Conservation (phyloP, 2,797 vertebrate species). For the Melanotaenia nigrans region DNA sequence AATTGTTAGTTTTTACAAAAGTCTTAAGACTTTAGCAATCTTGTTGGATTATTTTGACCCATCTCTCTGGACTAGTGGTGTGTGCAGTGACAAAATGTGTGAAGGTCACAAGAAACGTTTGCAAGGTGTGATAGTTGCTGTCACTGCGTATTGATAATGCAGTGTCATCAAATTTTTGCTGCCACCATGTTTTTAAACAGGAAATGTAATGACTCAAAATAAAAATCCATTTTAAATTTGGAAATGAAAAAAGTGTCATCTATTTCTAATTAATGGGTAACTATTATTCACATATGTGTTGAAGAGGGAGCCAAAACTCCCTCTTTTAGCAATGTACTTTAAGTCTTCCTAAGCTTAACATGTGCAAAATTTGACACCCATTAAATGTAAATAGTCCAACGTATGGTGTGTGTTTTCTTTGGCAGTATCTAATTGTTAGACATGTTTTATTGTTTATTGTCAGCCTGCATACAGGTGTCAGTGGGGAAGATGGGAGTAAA, state of each 20-base stretch:
- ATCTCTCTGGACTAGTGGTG: neutral
- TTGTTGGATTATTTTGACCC: neutral
- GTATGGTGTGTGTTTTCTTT: neutral
- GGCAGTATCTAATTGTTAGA: neutral
- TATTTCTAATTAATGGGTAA: no score
- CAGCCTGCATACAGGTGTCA: neutral
- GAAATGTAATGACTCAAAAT: neutral
- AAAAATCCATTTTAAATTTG: no score
- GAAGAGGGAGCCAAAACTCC: neutral
- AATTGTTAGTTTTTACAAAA: neutral
- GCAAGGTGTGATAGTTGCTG: neutral
- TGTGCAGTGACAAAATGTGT: neutral
- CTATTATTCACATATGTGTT: no score
- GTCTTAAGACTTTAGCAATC: neutral
- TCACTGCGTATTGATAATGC: neutral
- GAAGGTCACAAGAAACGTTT: neutral
- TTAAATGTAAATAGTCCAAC: neutral
- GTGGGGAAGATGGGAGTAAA: constrained; percentile 4
- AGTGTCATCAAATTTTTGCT: neutral
- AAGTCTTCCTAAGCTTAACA: no score
- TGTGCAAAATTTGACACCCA: neutral
- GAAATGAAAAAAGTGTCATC: no score
- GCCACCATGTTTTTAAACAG: neutral
- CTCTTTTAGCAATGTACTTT: neutral
- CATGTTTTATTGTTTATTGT: constrained; percentile 8